Evolutionary conservation across 2,113 vertebrate genomes (phyloP).

Genomic region (Lycocorax pyrrhopterus): DNA sequence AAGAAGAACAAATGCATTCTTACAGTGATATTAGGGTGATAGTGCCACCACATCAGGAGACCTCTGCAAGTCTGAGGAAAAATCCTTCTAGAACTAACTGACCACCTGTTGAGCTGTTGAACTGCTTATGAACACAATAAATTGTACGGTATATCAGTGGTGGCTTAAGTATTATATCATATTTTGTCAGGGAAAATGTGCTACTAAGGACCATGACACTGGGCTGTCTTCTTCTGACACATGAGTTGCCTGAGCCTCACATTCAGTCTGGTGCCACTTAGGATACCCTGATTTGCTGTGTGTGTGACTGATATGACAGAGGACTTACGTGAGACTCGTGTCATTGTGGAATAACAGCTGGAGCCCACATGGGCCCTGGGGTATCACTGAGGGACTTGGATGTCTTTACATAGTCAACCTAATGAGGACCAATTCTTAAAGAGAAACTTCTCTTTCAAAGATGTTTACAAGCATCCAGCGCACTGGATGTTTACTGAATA

Average conservation of each 20-base stretch:
- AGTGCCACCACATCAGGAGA: neutral
- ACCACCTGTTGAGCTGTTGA: neutral
- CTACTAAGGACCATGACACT: rapidly evolving
- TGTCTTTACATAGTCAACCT: neutral
- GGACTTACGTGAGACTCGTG: rapidly evolving
- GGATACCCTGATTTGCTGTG: neutral
- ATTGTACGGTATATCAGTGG: neutral
- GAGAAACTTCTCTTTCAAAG: neutral
- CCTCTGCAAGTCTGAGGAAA: neutral
- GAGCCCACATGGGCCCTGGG: neutral
- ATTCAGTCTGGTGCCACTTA: neutral
- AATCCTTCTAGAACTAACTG: neutral
- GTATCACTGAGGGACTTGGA: neutral
- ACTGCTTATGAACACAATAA: neutral
- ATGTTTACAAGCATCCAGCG: neutral
- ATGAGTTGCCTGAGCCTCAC: neutral
- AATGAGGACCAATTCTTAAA: neutral
- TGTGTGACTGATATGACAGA: rapidly evolving
- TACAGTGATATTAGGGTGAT: neutral
- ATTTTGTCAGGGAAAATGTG: neutral
- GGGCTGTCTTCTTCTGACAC: neutral
- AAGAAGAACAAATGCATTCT: neutral
- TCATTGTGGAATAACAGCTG: neutral
- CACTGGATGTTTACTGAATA: neutral
- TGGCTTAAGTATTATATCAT: neutral